Conservation (phyloP, 1,140 invertebrate species). For the Lepidotrigona ventralis region DNA sequence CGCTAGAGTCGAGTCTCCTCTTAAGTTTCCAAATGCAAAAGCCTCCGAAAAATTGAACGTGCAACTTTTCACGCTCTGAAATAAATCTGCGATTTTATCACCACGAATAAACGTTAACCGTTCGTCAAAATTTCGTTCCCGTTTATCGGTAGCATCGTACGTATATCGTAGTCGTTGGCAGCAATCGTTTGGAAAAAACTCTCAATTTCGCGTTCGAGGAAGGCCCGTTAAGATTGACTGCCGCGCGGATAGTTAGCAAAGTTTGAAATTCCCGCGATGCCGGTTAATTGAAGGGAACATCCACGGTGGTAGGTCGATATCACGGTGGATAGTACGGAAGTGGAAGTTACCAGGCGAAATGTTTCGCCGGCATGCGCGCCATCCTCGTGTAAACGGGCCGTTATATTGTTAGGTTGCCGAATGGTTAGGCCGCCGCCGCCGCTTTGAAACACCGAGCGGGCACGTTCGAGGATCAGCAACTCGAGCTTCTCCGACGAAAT, state of each 20-base stretch:
- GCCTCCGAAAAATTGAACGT: too few relatives aligned
- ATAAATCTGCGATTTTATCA: too few relatives aligned
- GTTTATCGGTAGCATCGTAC: too few relatives aligned
- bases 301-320: not conserved
- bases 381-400: slow-evolving; percentile 8
- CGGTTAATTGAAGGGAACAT: slow-evolving; percentile 7
- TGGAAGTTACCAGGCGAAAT: not conserved
- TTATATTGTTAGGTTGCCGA: slow-evolving; percentile 5
- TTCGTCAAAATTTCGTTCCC: not conserved
- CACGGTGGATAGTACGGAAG: not conserved
- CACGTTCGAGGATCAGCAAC: not conserved
- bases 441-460: not conserved
- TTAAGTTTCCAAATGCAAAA: too few relatives aligned
- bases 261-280: not conserved
- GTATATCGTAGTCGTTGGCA: too few relatives aligned
- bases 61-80: too few relatives aligned
- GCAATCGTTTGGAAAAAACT: too few relatives aligned
- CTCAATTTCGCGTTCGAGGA: not conserved
- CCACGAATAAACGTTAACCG: too few relatives aligned
- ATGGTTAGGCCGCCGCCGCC: not conserved
- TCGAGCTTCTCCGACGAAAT: not conserved
- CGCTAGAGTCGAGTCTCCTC: too few relatives aligned
- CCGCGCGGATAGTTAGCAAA: slow-evolving; percentile 8
- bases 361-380: not conserved
- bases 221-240: not conserved